Percentiles rank a stretch among this genome's conserved stretches.
Conservation (phyloP, 2,113 vertebrate genomes). For the Eurypyga helias region DNA sequence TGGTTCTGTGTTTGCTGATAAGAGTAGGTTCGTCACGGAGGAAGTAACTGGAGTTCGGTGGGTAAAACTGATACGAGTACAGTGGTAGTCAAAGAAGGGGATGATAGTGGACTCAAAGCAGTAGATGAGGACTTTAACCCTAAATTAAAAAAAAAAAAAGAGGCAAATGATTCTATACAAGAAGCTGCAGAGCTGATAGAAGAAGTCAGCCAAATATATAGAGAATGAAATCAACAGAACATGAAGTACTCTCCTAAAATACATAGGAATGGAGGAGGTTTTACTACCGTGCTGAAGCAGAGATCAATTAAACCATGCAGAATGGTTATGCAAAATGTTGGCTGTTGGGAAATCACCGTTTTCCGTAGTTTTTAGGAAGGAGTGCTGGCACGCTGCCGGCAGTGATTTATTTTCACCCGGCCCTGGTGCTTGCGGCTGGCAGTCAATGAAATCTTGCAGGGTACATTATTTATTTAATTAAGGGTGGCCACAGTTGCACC, state of each 20-base stretch:
- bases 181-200: background rate
- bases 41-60: background rate
- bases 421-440: slow-evolving; percentile 12
- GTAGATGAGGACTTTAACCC: background rate
- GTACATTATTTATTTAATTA: slow-evolving; percentile 59
- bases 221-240: background rate
- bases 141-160: background rate
- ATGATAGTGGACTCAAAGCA: background rate
- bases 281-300: background rate
- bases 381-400: background rate
- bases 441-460: slow-evolving; percentile 14
- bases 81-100: background rate
- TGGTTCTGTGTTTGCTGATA: background rate
- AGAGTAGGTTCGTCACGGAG: background rate
- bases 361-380: background rate
- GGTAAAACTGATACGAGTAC: background rate
- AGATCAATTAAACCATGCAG: background rate
- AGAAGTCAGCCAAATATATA: background rate
- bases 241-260: background rate
- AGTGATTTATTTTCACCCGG: slow-evolving; percentile 53
- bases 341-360: background rate
- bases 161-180: background rate
- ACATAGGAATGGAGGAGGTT: background rate
- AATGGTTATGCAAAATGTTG: background rate
- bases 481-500: background rate